Evolutionary conservation across 1,140 invertebrate genomes (phyloP).

Genomic region (Anoplophora glabripennis): DNA sequence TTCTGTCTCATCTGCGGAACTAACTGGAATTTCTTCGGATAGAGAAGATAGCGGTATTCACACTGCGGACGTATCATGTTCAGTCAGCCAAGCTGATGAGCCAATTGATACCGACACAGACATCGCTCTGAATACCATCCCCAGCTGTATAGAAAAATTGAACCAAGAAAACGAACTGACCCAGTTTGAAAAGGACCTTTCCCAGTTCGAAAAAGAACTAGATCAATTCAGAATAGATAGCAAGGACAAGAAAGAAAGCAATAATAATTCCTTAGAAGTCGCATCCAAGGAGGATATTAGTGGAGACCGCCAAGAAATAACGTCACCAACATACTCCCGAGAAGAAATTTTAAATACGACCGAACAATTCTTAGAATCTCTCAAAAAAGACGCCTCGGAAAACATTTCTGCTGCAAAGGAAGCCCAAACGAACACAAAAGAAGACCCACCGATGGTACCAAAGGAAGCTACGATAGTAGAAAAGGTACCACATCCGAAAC

Average conservation of each 20-base stretch:
- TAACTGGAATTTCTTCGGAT: slow-evolving; percentile 61
- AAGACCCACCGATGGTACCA: slow-evolving; percentile 2
- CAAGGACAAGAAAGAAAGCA: background rate
- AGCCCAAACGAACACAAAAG: background rate
- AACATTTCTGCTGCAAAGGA: slow-evolving; percentile 13
- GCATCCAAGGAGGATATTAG: background rate
- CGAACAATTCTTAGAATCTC: slow-evolving; percentile 21
- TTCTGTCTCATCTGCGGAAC: slow-evolving; percentile 53
- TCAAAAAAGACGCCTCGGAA: slow-evolving; percentile 23
- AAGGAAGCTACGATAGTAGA: background rate
- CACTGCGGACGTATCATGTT: slow-evolving; percentile 73
- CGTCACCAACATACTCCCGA: background rate
- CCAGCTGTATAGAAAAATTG: slow-evolving; percentile 38
- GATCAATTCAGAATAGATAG: slow-evolving; percentile 3
- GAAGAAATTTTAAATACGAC: slow-evolving; percentile 24
- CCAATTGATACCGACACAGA: slow-evolving; percentile 51
- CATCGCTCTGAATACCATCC: slow-evolving; percentile 27
- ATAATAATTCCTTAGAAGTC: background rate
- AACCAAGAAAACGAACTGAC: slow-evolving; percentile 31
- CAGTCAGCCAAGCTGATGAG: slow-evolving; percentile 70
- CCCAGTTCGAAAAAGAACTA: slow-evolving; percentile 18
- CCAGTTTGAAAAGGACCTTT: slow-evolving; percentile 21
- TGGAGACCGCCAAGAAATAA: no score
- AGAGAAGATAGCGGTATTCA: slow-evolving; percentile 80
- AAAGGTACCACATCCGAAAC: slow-evolving; percentile 13